Base-by-base conservation (phyloP, 2,888 invertebrate genomes). In the Synanthedon tipuliformis region DNA sequence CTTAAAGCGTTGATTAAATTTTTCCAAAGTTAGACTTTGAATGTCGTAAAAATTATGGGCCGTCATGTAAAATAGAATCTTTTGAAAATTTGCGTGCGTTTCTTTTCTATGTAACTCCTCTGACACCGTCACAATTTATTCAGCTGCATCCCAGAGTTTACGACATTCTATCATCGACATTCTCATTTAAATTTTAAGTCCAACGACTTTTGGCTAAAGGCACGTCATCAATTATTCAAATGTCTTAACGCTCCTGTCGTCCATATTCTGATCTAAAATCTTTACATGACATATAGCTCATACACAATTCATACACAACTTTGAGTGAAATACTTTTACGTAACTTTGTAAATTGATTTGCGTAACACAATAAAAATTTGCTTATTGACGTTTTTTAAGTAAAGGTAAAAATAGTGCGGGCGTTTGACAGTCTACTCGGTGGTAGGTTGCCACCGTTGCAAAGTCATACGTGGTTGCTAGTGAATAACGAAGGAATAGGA, bases 11-110 rank as follows among this genome's bases (percentile, higher is more conserved):
- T 45, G 16, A 49, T 18, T 49, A 16, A 49, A 49, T 15, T 18
- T 15, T 49, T 49, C 12, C 16, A 16, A 49, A 23, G 15, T 49
- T 49, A 16, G 12, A 16, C 49, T 45, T 49, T 18, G 16, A 23
- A 66, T 63, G 63, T 60, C 52, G 61, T 56, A 60, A n/a, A 50
- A 67, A 73, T 73, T 72, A 65, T 64, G 67, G 59, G 65, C 79
- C 78, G 75, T 79, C 65, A 78, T 78, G 78, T 69, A 73, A 79
- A 78, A 72, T 65, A 4, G 13, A 45, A 15, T n/a, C 45, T 15
- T 45, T 45, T 45, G 45, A 13, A 45, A 13, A 13, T 50, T 11
- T 27, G 40, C 34, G 27, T 27, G 27, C 50, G 13, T 34, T 27
- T 50, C 13, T 27, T 52, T 52, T 52, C 27, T 41, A 45, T 15